A percentile compares a stretch with the other conserved stretches of the same genome.
phyloP scores from a whole-genome alignment of 2,888 invertebrate species.

The Ariolimax columbianus region DNA sequence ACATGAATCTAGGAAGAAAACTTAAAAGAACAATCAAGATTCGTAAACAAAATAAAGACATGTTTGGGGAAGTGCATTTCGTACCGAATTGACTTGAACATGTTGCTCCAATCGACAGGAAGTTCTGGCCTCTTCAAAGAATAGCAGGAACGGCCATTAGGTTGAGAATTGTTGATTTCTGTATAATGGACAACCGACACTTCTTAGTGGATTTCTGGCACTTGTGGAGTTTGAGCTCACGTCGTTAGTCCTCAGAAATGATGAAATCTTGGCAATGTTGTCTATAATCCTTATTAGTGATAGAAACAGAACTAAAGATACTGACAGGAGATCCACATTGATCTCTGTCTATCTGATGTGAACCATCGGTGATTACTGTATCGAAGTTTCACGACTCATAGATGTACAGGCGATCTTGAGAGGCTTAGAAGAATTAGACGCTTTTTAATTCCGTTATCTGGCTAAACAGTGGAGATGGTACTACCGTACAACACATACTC shows the following conservation, averaged over 20 bases:
- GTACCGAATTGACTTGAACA: slow-evolving; percentile 11
- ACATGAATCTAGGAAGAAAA: too few species aligned
- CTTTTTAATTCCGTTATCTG: background rate
- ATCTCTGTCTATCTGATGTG: background rate
- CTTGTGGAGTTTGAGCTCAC: too few species aligned
- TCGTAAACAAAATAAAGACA: background rate
- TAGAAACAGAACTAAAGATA: too few species aligned
- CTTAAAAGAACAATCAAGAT: too few species aligned
- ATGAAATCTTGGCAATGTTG: too few species aligned
- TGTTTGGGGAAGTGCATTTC: background rate
- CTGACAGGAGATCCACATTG: too few species aligned
- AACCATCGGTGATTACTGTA: background rate
- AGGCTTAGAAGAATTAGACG: background rate
- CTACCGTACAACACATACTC: background rate
- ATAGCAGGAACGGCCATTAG: too few species aligned
- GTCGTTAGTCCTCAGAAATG: background rate
- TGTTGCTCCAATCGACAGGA: background rate
- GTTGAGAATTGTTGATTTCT: too few species aligned
- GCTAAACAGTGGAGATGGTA: background rate
- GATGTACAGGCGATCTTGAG: background rate
- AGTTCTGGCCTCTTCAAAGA: background rate
- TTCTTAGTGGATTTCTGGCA: background rate
- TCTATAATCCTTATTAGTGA: too few species aligned
- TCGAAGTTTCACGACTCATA: background rate
- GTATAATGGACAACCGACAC: background rate